Conservation (phyloP, 2,888 invertebrate genomes). For the Sclerodermus sp. region DNA sequence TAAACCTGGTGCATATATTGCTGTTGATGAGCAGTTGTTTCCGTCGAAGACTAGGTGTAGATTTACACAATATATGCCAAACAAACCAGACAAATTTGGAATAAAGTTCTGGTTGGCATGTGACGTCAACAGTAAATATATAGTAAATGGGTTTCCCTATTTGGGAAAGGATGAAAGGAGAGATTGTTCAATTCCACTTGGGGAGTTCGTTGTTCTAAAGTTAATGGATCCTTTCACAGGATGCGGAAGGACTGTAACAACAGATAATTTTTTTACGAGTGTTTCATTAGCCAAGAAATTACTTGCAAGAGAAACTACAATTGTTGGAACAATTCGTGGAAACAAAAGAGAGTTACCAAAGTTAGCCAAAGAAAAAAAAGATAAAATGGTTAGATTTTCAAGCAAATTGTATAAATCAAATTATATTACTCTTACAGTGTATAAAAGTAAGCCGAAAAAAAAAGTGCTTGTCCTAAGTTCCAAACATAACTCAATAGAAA, state of each 20-base stretch:
- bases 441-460: no score
- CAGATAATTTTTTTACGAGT: not conserved
- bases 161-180: slow-evolving; percentile 25
- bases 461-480: slow-evolving; percentile 2
- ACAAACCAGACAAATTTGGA: no score
- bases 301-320: not conserved
- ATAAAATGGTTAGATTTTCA: slow-evolving; percentile 2
- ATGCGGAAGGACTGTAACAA: not conserved
- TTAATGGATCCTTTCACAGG: not conserved
- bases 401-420: slow-evolving; percentile 6
- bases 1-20: slow-evolving; percentile 21
- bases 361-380: slow-evolving; percentile 4
- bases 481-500: not conserved
- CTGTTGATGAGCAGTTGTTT: slow-evolving; percentile 30
- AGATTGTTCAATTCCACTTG: no score
- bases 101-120: no score
- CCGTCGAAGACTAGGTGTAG: slow-evolving; percentile 21
- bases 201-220: no score
- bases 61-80: slow-evolving; percentile 9
- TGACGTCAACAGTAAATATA: no score
- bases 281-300: slow-evolving; percentile 1
- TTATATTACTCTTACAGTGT: slow-evolving; percentile 1
- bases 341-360: slow-evolving; percentile 2
- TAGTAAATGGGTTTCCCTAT: slow-evolving; percentile 20
- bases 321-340: no score